Evolutionary conservation across 2,888 invertebrate genomes (phyloP), one percentile per base, ranked within the genome.

Genomic region (Volucella inanis): DNA sequence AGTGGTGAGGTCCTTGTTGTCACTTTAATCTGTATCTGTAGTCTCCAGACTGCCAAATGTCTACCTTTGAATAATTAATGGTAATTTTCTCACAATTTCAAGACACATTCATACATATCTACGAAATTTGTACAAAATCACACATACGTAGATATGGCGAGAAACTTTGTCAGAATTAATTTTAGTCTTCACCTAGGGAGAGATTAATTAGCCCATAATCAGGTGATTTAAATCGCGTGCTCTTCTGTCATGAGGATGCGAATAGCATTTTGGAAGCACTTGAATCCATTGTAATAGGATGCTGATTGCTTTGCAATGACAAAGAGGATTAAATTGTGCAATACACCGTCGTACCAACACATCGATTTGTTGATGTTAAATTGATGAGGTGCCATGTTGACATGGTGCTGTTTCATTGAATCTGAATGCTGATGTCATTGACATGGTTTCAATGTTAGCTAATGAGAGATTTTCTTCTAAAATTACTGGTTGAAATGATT

Each of bases 61-160:
- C 75, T 75, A 79, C 80, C 75, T 84, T 84, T 84, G 80, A 80
- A 84, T 84, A 80, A 84, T 84, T 80, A 84, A 84, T 67, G 80
- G 70, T 84, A 79, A 84, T 84, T 75, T 65, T 71, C 70, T 70
- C 64, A 43, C 64, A 65, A 71, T 67, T 77, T 72, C 38, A n/a
- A 12, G 15, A 12, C 55, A 31, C 47, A 41, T 15, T n/a, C 12
- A 18, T 38, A 15, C 47, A 49, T 9, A 76, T 31, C 31, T 31
- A 6, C 31, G 31, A 31, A 31, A 6, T 6, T 31, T 31, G 31
- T 6, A 31, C 31, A 31, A 31, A 31, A 31, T 6, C 31, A 0
- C 31, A 31, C 31, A 31, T 52, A 8, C 54, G 72, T 8, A 9
- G 31, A 15, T 79, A 52, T 62, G 62, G 49, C 31, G 55, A 57